phyloP scores from a whole-genome alignment of 2,888 invertebrate species.

The Lysandra bellargus region DNA sequence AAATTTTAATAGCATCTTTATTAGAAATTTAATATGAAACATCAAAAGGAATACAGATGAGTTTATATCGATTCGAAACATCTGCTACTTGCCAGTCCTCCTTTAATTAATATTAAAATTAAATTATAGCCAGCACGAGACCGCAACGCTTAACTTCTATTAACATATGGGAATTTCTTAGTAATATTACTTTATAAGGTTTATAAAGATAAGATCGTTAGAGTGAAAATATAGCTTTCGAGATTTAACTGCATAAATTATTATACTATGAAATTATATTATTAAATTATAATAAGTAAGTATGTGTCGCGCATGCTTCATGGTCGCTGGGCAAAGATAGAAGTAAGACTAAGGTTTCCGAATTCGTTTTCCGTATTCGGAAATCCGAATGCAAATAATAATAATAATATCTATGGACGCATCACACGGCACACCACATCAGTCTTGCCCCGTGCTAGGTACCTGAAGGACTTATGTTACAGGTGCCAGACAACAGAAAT shows the following conservation, averaged over 20 bases:
- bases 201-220: not conserved
- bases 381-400: no score
- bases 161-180: not conserved
- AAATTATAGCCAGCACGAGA: constrained; percentile 62
- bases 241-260: not conserved
- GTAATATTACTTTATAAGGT: not conserved
- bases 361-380: no score
- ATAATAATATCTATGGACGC: no score
- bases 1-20: constrained; percentile 7
- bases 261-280: no score
- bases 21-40: constrained; percentile 31
- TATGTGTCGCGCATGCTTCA: no score
- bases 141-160: constrained; percentile 44
- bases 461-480: no score
- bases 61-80: constrained; percentile 58
- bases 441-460: no score
- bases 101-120: constrained; percentile 70
- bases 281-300: no score
- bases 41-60: constrained; percentile 34
- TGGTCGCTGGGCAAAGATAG: no score
- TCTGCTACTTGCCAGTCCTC: constrained; percentile 57
- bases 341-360: no score
- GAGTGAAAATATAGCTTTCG: not conserved
- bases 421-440: no score
- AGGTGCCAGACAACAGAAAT: no score